A percentile compares a stretch with the other conserved stretches of the same genome.
phyloP scores from a whole-genome alignment of 2,797 vertebrate species.

The Antennarius maculatus region DNA sequence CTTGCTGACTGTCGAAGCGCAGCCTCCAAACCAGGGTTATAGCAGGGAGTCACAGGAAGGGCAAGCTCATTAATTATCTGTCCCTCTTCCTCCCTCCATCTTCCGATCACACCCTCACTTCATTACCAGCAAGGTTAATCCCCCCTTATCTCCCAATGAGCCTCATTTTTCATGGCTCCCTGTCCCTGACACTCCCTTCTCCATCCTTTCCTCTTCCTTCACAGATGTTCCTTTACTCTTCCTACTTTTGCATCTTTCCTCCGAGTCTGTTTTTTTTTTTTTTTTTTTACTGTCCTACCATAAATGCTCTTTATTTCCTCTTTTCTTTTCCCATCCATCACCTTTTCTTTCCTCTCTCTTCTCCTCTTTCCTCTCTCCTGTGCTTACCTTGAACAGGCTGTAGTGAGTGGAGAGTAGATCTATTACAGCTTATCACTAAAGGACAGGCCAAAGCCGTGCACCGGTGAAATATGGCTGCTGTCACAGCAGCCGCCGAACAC shows the following conservation, averaged over 20 bases:
- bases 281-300: not conserved
- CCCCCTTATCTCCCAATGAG: constrained; percentile 83
- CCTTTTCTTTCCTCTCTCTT: not conserved
- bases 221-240: constrained; percentile 4
- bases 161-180: constrained; percentile 85
- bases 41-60: constrained; percentile 77
- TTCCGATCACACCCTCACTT: constrained; percentile 80
- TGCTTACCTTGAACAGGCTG: constrained; percentile 83
- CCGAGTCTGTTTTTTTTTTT: not conserved
- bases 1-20: constrained; percentile 55
- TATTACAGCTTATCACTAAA: constrained; percentile 94
- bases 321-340: too few species aligned
- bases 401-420: constrained; percentile 85
- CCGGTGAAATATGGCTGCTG: constrained; percentile 92
- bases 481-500: constrained; percentile 78
- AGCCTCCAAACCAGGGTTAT: constrained; percentile 65
- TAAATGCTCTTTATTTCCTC: not conserved
- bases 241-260: constrained; percentile 19
- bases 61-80: constrained; percentile 90
- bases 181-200: constrained; percentile 44
- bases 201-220: constrained; percentile 3
- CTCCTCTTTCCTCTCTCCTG: constrained; percentile 8
- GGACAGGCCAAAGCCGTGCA: constrained; percentile 81
- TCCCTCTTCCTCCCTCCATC: constrained; percentile 53
- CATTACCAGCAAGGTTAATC: constrained; percentile 96